phyloP scores from a whole-genome alignment of 2,888 invertebrate species.

The Sycophila texana region DNA sequence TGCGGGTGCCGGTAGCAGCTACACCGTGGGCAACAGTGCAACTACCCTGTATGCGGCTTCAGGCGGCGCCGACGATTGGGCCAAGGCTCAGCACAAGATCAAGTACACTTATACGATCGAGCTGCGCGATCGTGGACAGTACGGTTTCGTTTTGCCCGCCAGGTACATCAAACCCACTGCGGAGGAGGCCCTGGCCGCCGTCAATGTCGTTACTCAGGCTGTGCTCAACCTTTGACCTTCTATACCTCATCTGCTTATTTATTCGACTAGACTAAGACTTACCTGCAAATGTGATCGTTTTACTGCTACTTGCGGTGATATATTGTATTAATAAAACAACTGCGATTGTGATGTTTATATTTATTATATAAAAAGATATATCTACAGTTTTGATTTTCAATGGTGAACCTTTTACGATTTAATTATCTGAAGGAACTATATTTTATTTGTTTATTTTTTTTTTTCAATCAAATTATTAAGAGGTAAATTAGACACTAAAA shows the following conservation, averaged over 20 bases:
- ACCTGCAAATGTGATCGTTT: background rate
- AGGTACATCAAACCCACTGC: slow-evolving; percentile 85
- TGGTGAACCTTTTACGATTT: too few relatives aligned
- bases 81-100: slow-evolving; percentile 87
- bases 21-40: slow-evolving; percentile 87
- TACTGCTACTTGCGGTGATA: background rate
- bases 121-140: slow-evolving; percentile 88
- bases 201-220: slow-evolving; percentile 81
- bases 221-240: slow-evolving; percentile 61
- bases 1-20: slow-evolving; percentile 78
- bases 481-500: too few relatives aligned
- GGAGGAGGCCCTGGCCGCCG: slow-evolving; percentile 84
- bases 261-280: background rate
- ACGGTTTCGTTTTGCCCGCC: slow-evolving; percentile 92
- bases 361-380: too few relatives aligned
- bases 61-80: slow-evolving; percentile 94
- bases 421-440: too few relatives aligned
- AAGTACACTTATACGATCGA: slow-evolving; percentile 95
- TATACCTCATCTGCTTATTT: slow-evolving; percentile 1
- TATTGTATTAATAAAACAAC: background rate
- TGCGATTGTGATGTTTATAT: too few relatives aligned
- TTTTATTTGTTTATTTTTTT: too few relatives aligned
- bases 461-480: too few relatives aligned
- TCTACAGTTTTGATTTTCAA: too few relatives aligned
- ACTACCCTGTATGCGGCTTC: slow-evolving; percentile 87